Percentiles rank a stretch among this genome's conserved stretches.
Conservation (phyloP, 2,888 invertebrate species). For the Ischnura elegans region DNA sequence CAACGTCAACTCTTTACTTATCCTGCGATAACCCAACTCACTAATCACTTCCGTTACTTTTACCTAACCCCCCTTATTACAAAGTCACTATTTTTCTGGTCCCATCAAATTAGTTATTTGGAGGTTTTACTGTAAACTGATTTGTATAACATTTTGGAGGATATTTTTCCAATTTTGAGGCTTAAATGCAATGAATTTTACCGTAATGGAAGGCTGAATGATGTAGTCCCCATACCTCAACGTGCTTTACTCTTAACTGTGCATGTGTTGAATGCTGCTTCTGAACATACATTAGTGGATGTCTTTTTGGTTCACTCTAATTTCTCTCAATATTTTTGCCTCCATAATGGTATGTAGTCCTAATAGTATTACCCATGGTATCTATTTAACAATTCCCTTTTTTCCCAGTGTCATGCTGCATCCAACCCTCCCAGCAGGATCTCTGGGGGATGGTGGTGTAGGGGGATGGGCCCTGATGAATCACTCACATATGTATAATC, state of each 20-base stretch:
- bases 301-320: neutral
- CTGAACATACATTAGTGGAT: neutral
- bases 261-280: neutral
- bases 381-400: slow-evolving; percentile 40
- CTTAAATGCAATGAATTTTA: neutral
- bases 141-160: too few relatives aligned
- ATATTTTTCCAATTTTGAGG: neutral
- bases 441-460: slow-evolving; percentile 48
- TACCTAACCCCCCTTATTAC: too few relatives aligned
- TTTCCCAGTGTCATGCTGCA: slow-evolving; percentile 56
- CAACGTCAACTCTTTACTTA: too few relatives aligned
- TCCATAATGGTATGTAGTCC: neutral
- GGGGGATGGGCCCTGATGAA: slow-evolving; percentile 63
- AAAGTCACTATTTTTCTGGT: too few relatives aligned
- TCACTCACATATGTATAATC: slow-evolving; percentile 53
- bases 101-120: too few relatives aligned
- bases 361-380: neutral
- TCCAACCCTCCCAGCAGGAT: slow-evolving; percentile 58
- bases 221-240: neutral
- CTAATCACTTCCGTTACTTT: too few relatives aligned
- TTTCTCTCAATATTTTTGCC: neutral
- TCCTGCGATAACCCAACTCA: too few relatives aligned
- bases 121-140: too few relatives aligned
- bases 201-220: neutral
- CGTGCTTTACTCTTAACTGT: neutral